phyloP scores from a whole-genome alignment of 2,797 vertebrate species.

The Prionace glauca region DNA sequence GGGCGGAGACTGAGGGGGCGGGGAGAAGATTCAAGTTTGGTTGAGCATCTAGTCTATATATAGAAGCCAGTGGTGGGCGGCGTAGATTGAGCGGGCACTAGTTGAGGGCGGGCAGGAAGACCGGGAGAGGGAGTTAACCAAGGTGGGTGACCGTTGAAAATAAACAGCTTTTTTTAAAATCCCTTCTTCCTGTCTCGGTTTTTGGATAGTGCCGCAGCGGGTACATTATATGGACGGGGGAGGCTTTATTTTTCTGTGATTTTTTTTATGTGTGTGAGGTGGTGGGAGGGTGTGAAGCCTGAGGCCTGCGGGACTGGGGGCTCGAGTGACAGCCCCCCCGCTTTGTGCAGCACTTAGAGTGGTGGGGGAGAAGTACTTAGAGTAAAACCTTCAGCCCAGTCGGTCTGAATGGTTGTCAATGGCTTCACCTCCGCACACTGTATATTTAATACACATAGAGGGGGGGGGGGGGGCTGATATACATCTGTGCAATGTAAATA shows the following conservation, averaged over 20 bases:
- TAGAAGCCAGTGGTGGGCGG: no score
- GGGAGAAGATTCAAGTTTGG: neutral
- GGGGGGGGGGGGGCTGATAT: neutral
- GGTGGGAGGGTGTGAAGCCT: neutral
- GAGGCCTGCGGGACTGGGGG: neutral
- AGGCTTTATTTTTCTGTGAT: neutral
- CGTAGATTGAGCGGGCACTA: neutral
- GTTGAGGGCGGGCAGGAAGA: no score
- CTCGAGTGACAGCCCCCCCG: neutral
- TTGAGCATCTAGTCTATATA: neutral
- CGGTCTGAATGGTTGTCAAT: neutral
- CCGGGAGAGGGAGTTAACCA: neutral
- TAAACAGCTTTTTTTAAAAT: neutral
- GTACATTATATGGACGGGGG: neutral
- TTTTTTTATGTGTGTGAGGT: neutral
- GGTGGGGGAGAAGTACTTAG: no score
- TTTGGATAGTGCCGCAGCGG: no score
- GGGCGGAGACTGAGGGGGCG: no score
- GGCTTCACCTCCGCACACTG: neutral
- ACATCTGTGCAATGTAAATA: neutral
- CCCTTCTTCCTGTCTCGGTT: no score
- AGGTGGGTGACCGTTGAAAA: neutral
- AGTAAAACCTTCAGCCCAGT: neutral
- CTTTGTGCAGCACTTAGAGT: neutral
- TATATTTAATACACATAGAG: neutral